Conservation (phyloP, 2,113 vertebrate species). For the Ciconia maguari region DNA sequence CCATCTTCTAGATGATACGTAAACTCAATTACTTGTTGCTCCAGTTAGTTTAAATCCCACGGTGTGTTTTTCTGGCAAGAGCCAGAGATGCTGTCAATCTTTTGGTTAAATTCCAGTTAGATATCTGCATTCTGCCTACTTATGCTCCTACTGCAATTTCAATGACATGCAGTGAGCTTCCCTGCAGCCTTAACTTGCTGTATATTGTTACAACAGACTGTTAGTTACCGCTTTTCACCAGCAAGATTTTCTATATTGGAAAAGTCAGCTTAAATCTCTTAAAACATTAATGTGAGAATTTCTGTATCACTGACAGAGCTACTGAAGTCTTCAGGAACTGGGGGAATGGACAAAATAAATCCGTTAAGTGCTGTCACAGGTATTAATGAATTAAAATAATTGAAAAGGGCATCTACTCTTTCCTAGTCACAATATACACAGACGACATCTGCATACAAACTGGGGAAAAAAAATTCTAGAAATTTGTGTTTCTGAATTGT, state of each 20-base stretch:
- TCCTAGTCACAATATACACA: not conserved
- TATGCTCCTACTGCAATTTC: not conserved
- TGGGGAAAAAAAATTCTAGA: not conserved
- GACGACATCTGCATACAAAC: not conserved
- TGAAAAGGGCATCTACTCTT: not conserved
- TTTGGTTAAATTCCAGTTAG: slow-evolving; percentile 30
- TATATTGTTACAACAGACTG: not conserved
- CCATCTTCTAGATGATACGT: not conserved
- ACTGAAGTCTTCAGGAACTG: not conserved
- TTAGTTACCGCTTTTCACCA: not conserved
- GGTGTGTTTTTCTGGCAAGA: not conserved
- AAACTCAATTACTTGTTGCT: not conserved
- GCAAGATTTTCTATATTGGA: not conserved
- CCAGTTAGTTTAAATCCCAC: not conserved
- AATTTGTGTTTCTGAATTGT: not conserved
- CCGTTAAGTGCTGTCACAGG: not conserved
- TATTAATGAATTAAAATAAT: not conserved
- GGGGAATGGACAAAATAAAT: not conserved
- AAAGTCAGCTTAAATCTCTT: not conserved
- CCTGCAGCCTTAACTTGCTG: not conserved
- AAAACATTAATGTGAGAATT: not conserved
- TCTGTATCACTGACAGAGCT: not conserved
- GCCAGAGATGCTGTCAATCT: slow-evolving; percentile 14
- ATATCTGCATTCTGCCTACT: slow-evolving; percentile 24
- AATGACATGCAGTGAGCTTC: not conserved